These are phyloP conservation scores for Falco biarmicus DNA, from an alignment of 2,797 vertebrate species.

Conservation along the genomic window DNA sequence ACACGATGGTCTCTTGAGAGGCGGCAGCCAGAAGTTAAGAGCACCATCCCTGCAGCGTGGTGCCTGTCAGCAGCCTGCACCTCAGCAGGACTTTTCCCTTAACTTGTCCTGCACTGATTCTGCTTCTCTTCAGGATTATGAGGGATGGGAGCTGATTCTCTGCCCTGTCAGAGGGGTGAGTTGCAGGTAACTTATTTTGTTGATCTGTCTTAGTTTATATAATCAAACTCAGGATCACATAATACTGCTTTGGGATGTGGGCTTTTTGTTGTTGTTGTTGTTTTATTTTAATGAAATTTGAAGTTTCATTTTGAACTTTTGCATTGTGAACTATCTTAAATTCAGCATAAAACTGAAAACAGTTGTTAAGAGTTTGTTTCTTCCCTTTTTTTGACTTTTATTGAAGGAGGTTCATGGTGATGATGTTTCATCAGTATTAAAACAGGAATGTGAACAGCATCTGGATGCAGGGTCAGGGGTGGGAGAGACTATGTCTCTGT, in stretches of 20 bases:
- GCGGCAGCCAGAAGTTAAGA: not conserved
- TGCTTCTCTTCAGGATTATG: not conserved
- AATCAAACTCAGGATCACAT: not conserved
- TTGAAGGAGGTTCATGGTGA: not conserved
- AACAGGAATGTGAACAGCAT: not conserved
- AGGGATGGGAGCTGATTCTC: not conserved
- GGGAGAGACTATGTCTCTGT: accelerated
- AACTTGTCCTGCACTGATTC: not conserved
- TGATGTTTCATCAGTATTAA: not conserved
- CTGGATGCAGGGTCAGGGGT: accelerated
- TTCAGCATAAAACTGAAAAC: not conserved
- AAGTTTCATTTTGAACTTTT: not conserved
- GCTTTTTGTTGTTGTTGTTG: no score
- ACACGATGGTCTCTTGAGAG: not conserved
- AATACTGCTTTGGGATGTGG: no score
- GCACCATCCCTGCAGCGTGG: not conserved
- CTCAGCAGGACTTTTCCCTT: not conserved
- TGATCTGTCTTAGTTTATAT: not conserved
- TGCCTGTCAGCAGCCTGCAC: not conserved
- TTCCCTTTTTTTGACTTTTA: not conserved
- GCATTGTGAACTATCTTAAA: not conserved
- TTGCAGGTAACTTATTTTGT: not conserved
- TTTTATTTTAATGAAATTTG: not conserved
- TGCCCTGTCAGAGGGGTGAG: not conserved
- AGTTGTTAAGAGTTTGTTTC: not conserved